Evolutionary conservation across 2,797 vertebrate species (phyloP).

Genomic region (Petrocephalus sullivani): DNA sequence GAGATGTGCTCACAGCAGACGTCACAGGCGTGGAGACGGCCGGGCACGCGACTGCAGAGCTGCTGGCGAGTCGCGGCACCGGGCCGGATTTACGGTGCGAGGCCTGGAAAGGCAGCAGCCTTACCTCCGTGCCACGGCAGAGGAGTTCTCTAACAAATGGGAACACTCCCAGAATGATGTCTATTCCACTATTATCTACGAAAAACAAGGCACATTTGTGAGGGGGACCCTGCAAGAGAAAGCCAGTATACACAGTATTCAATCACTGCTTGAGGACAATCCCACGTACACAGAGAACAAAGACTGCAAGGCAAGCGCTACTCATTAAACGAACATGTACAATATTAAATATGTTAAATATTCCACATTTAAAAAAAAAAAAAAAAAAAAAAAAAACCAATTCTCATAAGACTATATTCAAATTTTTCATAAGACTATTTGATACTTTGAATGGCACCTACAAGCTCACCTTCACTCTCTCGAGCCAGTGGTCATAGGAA

Average conservation of each 20-base stretch:
- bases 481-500: slow-evolving; percentile 79
- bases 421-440: neutral
- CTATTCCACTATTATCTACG: slow-evolving; percentile 99
- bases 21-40: neutral
- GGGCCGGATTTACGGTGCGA: neutral
- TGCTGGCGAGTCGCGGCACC: too few species aligned
- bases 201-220: slow-evolving; percentile 99
- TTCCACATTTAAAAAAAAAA: neutral
- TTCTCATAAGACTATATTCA: neutral
- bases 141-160: slow-evolving; percentile 98
- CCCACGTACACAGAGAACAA: slow-evolving; percentile 28
- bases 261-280: slow-evolving; percentile 37
- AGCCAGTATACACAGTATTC: slow-evolving; percentile 50
- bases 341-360: neutral
- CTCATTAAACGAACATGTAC: neutral
- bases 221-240: slow-evolving; percentile 94
- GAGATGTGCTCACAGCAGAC: neutral
- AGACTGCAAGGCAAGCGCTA: neutral
- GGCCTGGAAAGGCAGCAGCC: slow-evolving; percentile 26
- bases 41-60: neutral
- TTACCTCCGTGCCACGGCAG: slow-evolving; percentile 91
- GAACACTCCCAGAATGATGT: slow-evolving; percentile 98
- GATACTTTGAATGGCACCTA: neutral
- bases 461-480: slow-evolving; percentile 77
- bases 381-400: neutral